phyloP scores from a whole-genome alignment of 2,113 vertebrate species.

The Clarias magur region DNA sequence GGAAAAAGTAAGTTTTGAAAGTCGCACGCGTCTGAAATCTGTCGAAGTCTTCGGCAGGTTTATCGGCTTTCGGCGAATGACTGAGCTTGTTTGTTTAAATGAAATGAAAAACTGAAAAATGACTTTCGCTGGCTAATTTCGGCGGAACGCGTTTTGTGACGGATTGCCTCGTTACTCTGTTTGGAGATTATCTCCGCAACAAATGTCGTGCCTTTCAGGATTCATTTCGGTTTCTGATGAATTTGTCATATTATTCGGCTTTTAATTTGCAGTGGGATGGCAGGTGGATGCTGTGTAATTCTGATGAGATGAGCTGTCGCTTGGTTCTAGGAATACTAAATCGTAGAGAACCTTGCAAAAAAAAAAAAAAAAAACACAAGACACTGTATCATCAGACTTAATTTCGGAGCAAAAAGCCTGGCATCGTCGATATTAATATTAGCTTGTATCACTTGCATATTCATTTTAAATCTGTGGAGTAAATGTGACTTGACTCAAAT shows the following conservation, averaged over 20 bases:
- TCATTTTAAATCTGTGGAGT: not conserved
- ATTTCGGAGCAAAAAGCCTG: not conserved
- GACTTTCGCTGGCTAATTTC: not conserved
- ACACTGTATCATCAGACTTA: not conserved
- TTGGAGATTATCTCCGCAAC: not conserved
- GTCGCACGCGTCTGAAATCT: not conserved
- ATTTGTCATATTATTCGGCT: not conserved
- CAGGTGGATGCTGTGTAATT: constrained; percentile 25
- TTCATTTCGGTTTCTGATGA: not conserved
- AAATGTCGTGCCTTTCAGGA: not conserved
- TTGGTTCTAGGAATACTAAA: not conserved
- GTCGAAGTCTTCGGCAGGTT: not conserved
- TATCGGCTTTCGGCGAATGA: not conserved
- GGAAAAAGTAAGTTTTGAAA: not conserved
- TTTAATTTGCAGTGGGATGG: not conserved
- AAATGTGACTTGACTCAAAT: not conserved
- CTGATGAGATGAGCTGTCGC: not conserved
- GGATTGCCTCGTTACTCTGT: not conserved
- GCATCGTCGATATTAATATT: not conserved
- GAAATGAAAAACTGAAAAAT: constrained; percentile 4
- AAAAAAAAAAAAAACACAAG: not conserved
- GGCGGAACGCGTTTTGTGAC: not conserved
- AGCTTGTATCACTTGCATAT: not conserved
- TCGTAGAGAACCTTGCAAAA: not conserved
- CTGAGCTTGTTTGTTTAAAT: constrained; percentile 1